Conservation (phyloP, 2,113 vertebrate genomes). For the Pseudorhombus dupliciocellatus region DNA sequence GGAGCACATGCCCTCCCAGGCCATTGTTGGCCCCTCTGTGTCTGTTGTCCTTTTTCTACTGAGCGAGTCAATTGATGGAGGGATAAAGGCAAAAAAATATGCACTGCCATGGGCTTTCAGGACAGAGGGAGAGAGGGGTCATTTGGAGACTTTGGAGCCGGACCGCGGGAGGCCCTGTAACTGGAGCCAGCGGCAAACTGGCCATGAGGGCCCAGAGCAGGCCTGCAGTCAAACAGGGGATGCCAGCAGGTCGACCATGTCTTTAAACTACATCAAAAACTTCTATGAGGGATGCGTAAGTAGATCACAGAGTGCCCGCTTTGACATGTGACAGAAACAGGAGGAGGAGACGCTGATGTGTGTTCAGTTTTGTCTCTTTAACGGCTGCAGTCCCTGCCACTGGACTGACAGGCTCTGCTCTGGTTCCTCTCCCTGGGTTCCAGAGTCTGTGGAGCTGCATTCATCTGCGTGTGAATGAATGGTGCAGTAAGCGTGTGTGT, state of each 20-base stretch:
- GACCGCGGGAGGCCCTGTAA: constrained; percentile 3
- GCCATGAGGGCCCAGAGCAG: constrained; percentile 68
- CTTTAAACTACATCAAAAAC: constrained; percentile 89
- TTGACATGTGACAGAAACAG: background rate
- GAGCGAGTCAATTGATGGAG: constrained; percentile 81
- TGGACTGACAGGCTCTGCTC: background rate
- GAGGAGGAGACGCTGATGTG: background rate
- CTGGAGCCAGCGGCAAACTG: background rate
- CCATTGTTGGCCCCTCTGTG: constrained; percentile 79
- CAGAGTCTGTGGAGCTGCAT: no score
- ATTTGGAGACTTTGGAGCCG: background rate
- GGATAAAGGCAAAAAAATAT: constrained; percentile 80
- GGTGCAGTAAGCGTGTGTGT: constrained; percentile 4
- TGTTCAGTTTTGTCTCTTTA: background rate
- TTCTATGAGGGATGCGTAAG: constrained; percentile 92
- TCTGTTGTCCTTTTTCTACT: constrained; percentile 76
- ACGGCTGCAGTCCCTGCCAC: background rate
- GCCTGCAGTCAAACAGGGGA: constrained; percentile 48
- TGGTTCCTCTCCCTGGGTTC: constrained; percentile 8
- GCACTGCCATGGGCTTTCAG: constrained; percentile 82
- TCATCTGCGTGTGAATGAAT: constrained; percentile 5
- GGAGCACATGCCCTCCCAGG: constrained; percentile 70
- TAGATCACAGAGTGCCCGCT: constrained; percentile 43
- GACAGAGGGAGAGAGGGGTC: constrained; percentile 41
- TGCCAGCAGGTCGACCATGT: constrained; percentile 76